These are phyloP conservation scores for Stomorhina lunata DNA, from an alignment of 2,888 invertebrate genomes.

Conservation along the genomic window DNA sequence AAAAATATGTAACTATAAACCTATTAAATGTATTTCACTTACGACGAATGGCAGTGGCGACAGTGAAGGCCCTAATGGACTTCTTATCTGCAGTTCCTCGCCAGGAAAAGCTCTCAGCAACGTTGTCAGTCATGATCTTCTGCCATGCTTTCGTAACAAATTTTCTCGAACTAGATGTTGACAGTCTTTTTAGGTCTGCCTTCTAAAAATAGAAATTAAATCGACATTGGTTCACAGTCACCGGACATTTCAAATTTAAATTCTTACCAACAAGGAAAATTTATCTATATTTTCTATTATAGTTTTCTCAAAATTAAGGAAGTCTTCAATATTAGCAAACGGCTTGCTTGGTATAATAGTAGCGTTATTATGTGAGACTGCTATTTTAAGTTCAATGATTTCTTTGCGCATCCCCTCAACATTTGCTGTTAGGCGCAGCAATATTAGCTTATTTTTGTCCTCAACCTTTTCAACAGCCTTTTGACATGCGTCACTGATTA, in stretches of 20 bases:
- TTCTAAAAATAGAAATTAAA: conserved; percentile 54
- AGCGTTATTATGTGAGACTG: conserved; percentile 51
- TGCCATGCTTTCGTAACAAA: conserved; percentile 56
- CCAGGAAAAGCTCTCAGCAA: conserved; percentile 48
- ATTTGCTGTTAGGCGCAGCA: conserved; percentile 51
- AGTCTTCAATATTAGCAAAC: conserved; percentile 35
- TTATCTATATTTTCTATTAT: conserved; percentile 39
- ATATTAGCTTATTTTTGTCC: conserved; percentile 52
- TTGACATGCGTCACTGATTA: conserved; percentile 55
- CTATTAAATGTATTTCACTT: conserved; percentile 35
- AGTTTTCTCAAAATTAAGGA: conserved; percentile 48
- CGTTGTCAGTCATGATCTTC: conserved; percentile 48
- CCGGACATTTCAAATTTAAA: conserved; percentile 37
- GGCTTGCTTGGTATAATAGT: conserved; percentile 42
- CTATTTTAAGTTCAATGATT: conserved; percentile 43
- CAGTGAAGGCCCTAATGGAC: conserved; percentile 55
- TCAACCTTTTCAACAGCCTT: conserved; percentile 44
- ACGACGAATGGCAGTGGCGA: conserved; percentile 55
- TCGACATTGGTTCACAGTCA: conserved; percentile 33
- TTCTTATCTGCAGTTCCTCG: conserved; percentile 53
- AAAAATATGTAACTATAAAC: no score
- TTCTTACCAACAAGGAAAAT: conserved; percentile 53
- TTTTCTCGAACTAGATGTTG: conserved; percentile 15
- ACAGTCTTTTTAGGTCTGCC: conserved; percentile 33
- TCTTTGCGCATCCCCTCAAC: conserved; percentile 54